phyloP scores from a whole-genome alignment of 2,797 vertebrate species.

The Oreonectes daqikongensis region DNA sequence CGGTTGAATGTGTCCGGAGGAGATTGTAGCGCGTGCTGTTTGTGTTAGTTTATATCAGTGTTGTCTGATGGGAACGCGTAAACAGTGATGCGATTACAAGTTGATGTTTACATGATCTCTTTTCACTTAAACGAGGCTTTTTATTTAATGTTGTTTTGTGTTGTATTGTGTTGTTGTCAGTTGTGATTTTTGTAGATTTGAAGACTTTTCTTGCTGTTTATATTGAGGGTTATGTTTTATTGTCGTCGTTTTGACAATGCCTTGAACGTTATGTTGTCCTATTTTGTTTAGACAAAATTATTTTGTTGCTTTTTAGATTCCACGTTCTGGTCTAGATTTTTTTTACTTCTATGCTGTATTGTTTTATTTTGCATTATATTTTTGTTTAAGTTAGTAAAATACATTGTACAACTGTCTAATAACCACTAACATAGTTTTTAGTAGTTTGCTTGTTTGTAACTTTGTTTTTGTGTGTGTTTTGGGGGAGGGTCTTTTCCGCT shows the following conservation, averaged over 20 bases:
- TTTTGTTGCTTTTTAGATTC: not conserved
- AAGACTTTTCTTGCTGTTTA: not conserved
- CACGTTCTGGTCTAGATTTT: not conserved
- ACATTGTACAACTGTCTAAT: not conserved
- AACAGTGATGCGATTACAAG: slow-evolving; percentile 31
- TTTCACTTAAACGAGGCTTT: not conserved
- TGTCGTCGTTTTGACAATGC: not conserved
- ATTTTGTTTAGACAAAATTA: not conserved
- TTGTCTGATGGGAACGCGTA: slow-evolving; percentile 22
- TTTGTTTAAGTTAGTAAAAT: too few relatives aligned
- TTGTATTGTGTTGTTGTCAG: not conserved
- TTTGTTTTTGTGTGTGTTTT: not conserved
- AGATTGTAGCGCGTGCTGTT: slow-evolving; percentile 26
- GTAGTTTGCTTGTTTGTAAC: not conserved
- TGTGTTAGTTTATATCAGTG: slow-evolving; percentile 33
- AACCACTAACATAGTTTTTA: not conserved
- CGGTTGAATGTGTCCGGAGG: not conserved
- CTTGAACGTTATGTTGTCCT: not conserved
- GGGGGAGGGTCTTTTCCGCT: not conserved
- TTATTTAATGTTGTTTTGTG: slow-evolving; percentile 5
- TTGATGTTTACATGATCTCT: slow-evolving; percentile 34
- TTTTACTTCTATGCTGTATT: not conserved
- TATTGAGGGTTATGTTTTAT: not conserved
- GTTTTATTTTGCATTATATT: not conserved
- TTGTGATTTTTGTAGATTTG: not conserved